These are phyloP conservation scores for Enteromius treurensis DNA, from an alignment of 2,797 vertebrate species.

Conservation along the genomic window DNA sequence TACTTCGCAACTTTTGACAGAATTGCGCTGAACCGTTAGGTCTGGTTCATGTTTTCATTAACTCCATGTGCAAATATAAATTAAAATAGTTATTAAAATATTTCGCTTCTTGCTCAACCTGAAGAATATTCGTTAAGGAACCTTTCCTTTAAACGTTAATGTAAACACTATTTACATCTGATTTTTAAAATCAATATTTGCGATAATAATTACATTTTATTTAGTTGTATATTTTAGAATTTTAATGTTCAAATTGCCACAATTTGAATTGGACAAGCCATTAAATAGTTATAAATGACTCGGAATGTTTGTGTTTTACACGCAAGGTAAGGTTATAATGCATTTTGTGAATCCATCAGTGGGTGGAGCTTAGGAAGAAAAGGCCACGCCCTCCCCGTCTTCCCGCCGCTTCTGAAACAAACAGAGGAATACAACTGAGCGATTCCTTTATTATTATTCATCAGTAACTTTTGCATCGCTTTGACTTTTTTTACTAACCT, in stretches of 20 bases:
- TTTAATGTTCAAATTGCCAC: background rate
- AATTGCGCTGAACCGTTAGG: background rate
- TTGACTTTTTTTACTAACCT: conserved; percentile 49
- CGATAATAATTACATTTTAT: background rate
- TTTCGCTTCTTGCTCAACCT: background rate
- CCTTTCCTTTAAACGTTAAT: background rate
- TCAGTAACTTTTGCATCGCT: background rate
- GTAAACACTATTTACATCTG: background rate
- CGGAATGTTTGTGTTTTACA: conserved; percentile 1
- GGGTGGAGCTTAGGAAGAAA: conserved; percentile 46
- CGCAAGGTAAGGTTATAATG: background rate
- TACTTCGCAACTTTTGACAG: background rate
- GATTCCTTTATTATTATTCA: background rate
- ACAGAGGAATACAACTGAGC: conserved; percentile 10
- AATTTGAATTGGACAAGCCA: background rate
- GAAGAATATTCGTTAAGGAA: background rate
- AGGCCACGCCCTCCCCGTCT: conserved; percentile 36
- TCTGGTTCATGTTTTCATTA: background rate
- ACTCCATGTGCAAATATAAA: background rate
- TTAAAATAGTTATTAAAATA: background rate
- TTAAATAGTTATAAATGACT: background rate
- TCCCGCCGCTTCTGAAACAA: conserved; percentile 56
- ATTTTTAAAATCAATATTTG: conserved; percentile 13
- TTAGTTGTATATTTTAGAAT: background rate
- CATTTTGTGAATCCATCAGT: conserved; percentile 23